Evolutionary conservation across 2,113 vertebrate species (phyloP).

Genomic region (Nycticebus coucang): DNA sequence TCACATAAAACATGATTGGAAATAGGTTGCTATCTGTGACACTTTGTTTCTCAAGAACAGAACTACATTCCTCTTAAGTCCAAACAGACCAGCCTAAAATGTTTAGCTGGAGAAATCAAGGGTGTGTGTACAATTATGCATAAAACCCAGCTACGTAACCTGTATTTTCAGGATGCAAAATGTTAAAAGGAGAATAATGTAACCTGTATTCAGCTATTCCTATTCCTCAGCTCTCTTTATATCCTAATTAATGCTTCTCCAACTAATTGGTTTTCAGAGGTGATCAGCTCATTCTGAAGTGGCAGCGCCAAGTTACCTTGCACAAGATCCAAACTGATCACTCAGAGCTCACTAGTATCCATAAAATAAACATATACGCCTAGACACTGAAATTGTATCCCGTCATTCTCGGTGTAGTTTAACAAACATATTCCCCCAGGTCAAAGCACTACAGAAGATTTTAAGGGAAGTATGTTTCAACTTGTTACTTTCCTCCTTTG

Average conservation of each 20-base stretch:
- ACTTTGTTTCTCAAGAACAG: neutral
- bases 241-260: neutral
- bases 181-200: neutral
- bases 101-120: slow-evolving; percentile 1
- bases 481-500: neutral
- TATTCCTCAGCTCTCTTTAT: neutral
- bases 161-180: neutral
- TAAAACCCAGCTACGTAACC: neutral
- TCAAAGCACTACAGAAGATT: neutral
- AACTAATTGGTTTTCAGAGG: neutral
- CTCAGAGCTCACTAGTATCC: neutral
- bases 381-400: neutral
- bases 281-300: neutral
- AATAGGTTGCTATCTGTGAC: slow-evolving; percentile 8
- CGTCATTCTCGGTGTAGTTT: neutral
- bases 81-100: neutral
- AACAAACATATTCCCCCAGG: neutral
- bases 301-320: neutral
- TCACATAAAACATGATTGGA: slow-evolving; percentile 58
- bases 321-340: neutral
- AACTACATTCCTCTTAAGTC: neutral
- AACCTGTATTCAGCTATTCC: neutral
- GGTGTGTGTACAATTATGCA: neutral
- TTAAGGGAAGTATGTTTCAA: neutral
- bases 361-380: neutral